Evolutionary conservation across 1,140 invertebrate genomes (phyloP), one percentile per base, ranked within the genome.

Genomic region (Anthonomus grandis): DNA sequence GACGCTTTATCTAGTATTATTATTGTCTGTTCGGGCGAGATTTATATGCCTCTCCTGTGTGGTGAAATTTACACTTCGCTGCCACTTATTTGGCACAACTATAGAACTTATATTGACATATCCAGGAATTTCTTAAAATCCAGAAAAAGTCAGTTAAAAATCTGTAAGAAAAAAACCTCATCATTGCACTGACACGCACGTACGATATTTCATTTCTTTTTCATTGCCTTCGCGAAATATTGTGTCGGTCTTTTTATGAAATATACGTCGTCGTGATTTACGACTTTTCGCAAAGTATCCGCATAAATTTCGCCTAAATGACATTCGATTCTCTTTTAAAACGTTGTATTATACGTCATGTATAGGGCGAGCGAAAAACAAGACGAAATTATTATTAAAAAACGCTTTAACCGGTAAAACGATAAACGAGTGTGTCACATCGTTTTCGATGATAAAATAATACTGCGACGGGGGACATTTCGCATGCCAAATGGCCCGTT

Each of bases 201-300:
- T 44, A 21, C 41, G 23, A 44, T 44, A 44, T 44, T 44, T 44
- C 41, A 44, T 44, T 44, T 44, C 41, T 44, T 44, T 44, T 44
- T 44, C 41, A 44, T 44, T 44, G 41, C 41, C 23, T 44, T 22
- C 23, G 23, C 23, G 41, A 21, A 21, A 44, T 44, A 44, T 44
- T 44, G 41, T 44, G 41, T 44, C 41, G 19, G 41, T 44, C 21
- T 44, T 22, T 21, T 18, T 21, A 44, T 44, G 21, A 44, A 44
- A 44, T 44, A 44, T 21, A 21, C 19, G 41, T 6, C 17, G 41
- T 19, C 23, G 6, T 44, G 41, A 44, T 44, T 44, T 18, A 44
- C 23, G 41, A 44, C 12, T 17, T 22, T 44, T 18, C 17, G 41
- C 41, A 18, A 44, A 44, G 21, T 22, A 44, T 44, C 12, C 41